Base-by-base conservation (phyloP, 2,797 vertebrate genomes). In the Cichlasoma orientale region DNA sequence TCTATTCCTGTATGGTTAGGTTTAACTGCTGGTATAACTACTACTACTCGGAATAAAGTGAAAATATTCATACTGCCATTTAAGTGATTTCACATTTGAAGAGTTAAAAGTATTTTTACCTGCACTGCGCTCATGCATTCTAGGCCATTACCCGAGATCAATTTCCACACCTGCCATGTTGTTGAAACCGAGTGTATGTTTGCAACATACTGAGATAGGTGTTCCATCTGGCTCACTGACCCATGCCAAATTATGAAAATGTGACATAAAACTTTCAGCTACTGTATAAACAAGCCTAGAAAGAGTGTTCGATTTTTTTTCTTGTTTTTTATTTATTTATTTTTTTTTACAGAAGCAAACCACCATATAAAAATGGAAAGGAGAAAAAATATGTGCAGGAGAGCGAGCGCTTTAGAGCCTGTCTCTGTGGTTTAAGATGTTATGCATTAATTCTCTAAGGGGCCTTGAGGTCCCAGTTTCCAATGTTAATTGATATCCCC, bases 401-500 rank as follows among this genome's bases (percentile, higher is more conserved):
- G 38, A 78, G 33, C n/a, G 56, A 87, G 70, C 61, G 63, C 72
- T 70, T 74, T 85, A 72, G 77, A 82, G 74, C 56, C 74, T 71
- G 77, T 90, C 83, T 86, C 75, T 75, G 74, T 83, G 81, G 88
- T 75, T 86, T 83, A 74, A 83, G 78, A 90, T 85, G 85, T 87
- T 88, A 82, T 90, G 83, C 83, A 89, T 89, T 86, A 74, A 92
- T 82, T 92, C 89, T 92, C 85, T 36, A 44, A 82, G 85, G 88
- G 86, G 76, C 87, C 84, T 87, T 74, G 72, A 80, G 86, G 89
- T 91, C 83, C 87, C 77, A 84, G 75, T 82, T 86, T 89, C 88
- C 88, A 82, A 80, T 93, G 90, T 91, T 94, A 92, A 94, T 92
- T 92, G 90, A 93, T 94, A 91, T 90, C 87, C 86, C 87, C 84